A percentile compares a stretch with the other conserved stretches of the same genome.
Conservation (phyloP, 2,113 vertebrate genomes). For the Recurvirostra avosetta region DNA sequence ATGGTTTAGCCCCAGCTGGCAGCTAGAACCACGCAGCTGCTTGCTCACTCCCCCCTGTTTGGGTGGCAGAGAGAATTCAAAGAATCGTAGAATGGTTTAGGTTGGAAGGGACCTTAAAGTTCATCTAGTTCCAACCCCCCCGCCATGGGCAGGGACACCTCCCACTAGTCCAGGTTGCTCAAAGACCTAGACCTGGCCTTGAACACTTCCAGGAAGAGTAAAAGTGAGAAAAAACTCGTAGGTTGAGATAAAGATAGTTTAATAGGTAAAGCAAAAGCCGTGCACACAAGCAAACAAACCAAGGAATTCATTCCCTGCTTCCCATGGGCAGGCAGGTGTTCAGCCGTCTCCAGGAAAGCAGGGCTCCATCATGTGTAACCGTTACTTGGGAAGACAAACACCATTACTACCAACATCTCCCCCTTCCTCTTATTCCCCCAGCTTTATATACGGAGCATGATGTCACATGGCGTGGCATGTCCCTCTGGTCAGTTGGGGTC, state of each 20-base stretch:
- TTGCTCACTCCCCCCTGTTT: background rate
- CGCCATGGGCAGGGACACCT: too few relatives aligned
- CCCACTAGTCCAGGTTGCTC: too few relatives aligned
- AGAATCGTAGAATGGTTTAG: too few relatives aligned
- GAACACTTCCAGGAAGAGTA: background rate
- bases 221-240: background rate
- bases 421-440: background rate
- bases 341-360: background rate
- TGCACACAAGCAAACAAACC: background rate
- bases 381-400: background rate
- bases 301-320: background rate
- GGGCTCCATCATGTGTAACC: background rate
- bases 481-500: background rate
- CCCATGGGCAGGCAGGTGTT: background rate
- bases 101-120: too few relatives aligned
- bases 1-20: background rate
- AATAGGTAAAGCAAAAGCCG: background rate
- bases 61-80: background rate
- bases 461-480: background rate
- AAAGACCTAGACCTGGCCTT: too few relatives aligned
- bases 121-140: too few relatives aligned
- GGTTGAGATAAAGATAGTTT: background rate
- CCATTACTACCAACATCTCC: background rate
- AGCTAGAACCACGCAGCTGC: background rate
- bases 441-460: background rate